Percentiles rank a stretch among this genome's conserved stretches.
Conservation (phyloP, 2,113 vertebrate genomes). For the Sorex fumeus region DNA sequence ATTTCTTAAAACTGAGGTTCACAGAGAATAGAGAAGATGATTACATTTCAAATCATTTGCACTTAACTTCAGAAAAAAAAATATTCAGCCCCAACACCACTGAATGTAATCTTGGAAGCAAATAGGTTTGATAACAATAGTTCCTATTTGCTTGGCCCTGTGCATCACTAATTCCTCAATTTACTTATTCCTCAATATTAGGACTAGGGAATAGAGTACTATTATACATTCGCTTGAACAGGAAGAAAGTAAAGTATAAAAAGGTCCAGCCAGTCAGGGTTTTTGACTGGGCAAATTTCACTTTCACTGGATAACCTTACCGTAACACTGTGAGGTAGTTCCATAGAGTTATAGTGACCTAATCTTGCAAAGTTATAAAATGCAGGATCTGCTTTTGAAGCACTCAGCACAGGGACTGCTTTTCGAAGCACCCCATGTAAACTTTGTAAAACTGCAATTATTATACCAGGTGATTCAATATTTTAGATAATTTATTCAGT, state of each 20-base stretch:
- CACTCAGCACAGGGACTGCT: neutral
- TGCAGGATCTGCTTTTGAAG: neutral
- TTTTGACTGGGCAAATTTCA: neutral
- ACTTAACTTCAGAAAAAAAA: conserved; percentile 1
- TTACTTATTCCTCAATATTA: neutral
- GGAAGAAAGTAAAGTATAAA: neutral
- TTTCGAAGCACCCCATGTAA: neutral
- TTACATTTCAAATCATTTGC: conserved; percentile 38
- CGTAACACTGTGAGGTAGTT: neutral
- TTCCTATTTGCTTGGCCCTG: neutral
- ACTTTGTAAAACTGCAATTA: neutral
- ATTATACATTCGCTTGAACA: neutral
- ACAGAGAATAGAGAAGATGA: neutral
- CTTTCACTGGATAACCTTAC: conserved; percentile 21
- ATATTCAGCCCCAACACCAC: neutral
- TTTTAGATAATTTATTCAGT: neutral
- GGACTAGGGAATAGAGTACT: neutral
- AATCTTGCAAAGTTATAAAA: neutral
- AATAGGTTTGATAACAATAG: neutral
- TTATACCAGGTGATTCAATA: neutral
- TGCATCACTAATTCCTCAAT: neutral
- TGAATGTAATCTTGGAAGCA: neutral
- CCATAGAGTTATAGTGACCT: conserved; percentile 18
- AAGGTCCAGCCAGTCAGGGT: neutral
- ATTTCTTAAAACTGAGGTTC: conserved; percentile 19